Evolutionary conservation across 2,113 vertebrate genomes (phyloP).

Genomic region (Hydrochoerus hydrochaeris): DNA sequence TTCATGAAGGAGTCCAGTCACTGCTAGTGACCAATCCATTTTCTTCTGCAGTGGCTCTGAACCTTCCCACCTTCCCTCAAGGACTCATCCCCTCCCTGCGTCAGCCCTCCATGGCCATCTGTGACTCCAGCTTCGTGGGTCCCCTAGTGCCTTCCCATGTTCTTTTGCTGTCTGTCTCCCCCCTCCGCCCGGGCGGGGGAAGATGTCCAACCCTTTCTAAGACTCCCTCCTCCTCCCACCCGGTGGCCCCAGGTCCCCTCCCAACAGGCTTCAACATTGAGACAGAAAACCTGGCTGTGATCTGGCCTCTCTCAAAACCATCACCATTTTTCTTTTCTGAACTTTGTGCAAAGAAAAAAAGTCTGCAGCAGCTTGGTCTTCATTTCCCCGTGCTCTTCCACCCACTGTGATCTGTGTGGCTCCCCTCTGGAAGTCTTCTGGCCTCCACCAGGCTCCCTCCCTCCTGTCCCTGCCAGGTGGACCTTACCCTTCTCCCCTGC

Average conservation of each 20-base stretch:
- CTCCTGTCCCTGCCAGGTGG: no score
- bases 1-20: not conserved
- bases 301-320: not conserved
- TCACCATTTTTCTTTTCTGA: not conserved
- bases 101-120: fast-evolving
- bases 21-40: not conserved
- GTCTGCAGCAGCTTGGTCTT: not conserved
- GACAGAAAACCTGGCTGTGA: not conserved
- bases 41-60: not conserved
- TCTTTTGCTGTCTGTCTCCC: not conserved
- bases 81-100: not conserved
- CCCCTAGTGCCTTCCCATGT: not conserved
- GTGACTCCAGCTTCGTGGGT: not conserved
- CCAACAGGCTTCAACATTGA: no score
- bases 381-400: not conserved
- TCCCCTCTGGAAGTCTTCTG: not conserved
- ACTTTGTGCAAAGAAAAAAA: not conserved
- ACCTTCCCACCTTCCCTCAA: no score
- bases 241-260: no score
- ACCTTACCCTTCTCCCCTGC: fast-evolving
- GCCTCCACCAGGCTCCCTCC: not conserved
- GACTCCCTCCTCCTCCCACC: not conserved
- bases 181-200: not conserved
- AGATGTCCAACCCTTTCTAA: not conserved
- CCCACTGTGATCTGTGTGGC: fast-evolving